Conservation (phyloP, 1,140 invertebrate genomes). For the Aplysia californica region DNA sequence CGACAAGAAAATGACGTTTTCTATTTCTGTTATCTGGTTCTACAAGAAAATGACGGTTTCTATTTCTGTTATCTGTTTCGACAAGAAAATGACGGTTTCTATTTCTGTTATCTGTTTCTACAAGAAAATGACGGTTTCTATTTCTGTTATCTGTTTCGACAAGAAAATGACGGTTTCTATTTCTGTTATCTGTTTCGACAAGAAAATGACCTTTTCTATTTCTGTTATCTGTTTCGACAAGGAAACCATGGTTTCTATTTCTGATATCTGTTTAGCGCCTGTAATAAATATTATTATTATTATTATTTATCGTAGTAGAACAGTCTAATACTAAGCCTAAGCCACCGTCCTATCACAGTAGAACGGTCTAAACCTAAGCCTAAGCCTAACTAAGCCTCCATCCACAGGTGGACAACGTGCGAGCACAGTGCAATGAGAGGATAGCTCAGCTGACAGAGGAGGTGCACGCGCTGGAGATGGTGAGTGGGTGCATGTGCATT, state of each 20-base stretch:
- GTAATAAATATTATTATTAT: background rate
- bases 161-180: background rate
- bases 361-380: background rate
- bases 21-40: too few relatives aligned
- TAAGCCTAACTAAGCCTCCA: background rate
- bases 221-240: background rate
- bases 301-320: background rate
- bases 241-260: background rate
- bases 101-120: background rate
- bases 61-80: background rate
- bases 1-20: background rate
- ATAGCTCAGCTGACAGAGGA: slow-evolving; percentile 61
- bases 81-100: background rate
- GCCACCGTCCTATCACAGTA: too few relatives aligned
- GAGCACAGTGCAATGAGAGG: slow-evolving; percentile 58
- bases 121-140: background rate
- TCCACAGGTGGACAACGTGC: slow-evolving; percentile 58
- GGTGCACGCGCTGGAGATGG: slow-evolving; percentile 61
- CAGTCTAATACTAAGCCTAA: background rate
- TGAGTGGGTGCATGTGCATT: slow-evolving; percentile 22
- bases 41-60: too few relatives aligned
- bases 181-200: too few relatives aligned
- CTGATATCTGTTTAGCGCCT: too few relatives aligned
- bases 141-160: background rate
- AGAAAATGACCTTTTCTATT: too few relatives aligned